phyloP scores from a whole-genome alignment of 2,888 invertebrate species.

The Dasysyrphus albostriatus region DNA sequence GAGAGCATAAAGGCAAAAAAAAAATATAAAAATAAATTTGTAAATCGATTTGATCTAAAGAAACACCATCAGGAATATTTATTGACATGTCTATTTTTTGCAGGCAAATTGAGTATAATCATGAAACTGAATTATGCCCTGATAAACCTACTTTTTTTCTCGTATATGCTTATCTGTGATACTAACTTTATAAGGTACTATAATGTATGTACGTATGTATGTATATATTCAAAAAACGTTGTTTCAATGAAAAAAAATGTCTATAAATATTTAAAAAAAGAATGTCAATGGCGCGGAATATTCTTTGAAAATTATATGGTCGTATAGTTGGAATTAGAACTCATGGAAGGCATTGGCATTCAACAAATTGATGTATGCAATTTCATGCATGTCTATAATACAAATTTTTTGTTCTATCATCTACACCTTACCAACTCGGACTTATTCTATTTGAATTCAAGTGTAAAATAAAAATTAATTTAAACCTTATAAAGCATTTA shows the following conservation, averaged over 20 bases:
- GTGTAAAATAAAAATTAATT: neutral
- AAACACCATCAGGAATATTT: conserved; percentile 17
- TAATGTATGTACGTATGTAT: neutral
- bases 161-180: neutral
- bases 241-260: neutral
- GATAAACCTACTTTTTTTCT: conserved; percentile 8
- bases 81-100: conserved; percentile 17
- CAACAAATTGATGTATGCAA: conserved; percentile 12
- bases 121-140: conserved; percentile 26
- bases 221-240: neutral
- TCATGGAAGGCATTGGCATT: conserved; percentile 6
- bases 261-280: conserved; percentile 23
- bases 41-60: conserved; percentile 34
- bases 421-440: too few relatives aligned
- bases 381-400: neutral
- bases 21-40: conserved; percentile 1
- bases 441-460: neutral
- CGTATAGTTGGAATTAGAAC: neutral
- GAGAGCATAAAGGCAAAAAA: conserved; percentile 6
- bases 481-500: neutral
- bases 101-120: conserved; percentile 23
- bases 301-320: conserved; percentile 15
- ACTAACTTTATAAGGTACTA: neutral
- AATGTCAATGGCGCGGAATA: conserved; percentile 18
- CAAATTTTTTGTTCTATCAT: neutral